Evolutionary conservation across 2,888 invertebrate species (phyloP).

Genomic region (Xiphydria camelus): DNA sequence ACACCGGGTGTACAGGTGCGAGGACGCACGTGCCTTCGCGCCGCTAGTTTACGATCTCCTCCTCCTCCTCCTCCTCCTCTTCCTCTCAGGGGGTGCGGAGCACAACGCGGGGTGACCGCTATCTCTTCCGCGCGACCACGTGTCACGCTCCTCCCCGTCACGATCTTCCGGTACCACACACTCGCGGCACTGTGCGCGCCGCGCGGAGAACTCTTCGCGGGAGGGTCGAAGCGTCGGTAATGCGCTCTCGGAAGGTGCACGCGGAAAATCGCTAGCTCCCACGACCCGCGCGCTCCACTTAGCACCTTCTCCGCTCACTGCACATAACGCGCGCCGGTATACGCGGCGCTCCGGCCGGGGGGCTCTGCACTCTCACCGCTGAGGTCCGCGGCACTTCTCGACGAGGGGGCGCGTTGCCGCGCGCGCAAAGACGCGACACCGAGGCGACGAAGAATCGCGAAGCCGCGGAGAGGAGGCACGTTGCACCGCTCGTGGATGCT

Average conservation of each 20-base stretch:
- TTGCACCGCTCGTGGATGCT: no score
- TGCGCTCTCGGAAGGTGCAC: conserved; percentile 23
- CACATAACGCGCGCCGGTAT: no score
- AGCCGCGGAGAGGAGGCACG: no score
- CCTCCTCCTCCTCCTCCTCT: conserved; percentile 17
- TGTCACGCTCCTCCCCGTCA: not conserved
- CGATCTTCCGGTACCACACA: no score
- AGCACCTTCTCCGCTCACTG: conserved; percentile 12
- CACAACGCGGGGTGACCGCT: not conserved
- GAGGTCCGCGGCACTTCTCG: not conserved
- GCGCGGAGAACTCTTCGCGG: no score
- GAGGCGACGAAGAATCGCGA: not conserved
- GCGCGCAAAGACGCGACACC: not conserved
- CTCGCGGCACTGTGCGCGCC: no score
- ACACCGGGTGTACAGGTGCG: no score
- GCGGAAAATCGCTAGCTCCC: conserved; percentile 31
- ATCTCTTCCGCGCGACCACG: conserved; percentile 1
- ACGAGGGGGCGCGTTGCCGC: not conserved
- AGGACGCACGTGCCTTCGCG: no score
- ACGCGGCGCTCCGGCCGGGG: not conserved
- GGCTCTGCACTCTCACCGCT: not conserved
- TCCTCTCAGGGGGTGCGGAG: no score
- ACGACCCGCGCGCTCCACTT: conserved; percentile 31
- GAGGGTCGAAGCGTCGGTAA: no score
- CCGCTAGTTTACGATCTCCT: conserved; percentile 13